phyloP scores from a whole-genome alignment of 2,797 vertebrate genomes.

The Sebastiscus albofasciatus region DNA sequence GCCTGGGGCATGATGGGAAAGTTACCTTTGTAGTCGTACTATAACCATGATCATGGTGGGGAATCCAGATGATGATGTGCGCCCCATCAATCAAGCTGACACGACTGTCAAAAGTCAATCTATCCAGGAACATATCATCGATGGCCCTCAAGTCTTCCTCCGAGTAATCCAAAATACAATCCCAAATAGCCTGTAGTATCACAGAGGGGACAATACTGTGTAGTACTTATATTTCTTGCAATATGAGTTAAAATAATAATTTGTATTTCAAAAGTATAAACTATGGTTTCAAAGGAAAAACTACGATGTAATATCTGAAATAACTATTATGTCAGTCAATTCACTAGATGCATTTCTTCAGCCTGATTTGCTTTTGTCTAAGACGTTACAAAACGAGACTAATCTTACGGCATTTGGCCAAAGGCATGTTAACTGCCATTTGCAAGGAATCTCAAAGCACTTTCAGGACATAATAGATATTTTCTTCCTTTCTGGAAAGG shows the following conservation, averaged over 20 bases:
- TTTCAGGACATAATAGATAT: not conserved
- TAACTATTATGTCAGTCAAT: not conserved
- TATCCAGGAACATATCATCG: not conserved
- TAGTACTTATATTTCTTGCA: not conserved
- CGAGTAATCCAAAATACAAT: not conserved
- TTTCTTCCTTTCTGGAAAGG: not conserved
- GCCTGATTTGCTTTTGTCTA: not conserved
- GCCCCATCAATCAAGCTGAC: conserved; percentile 16
- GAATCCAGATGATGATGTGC: not conserved
- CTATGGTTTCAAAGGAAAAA: not conserved
- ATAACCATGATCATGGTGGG: not conserved
- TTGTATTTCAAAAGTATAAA: not conserved
- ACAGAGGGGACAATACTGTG: not conserved
- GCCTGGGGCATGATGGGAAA: conserved; percentile 3
- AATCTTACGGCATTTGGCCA: not conserved
- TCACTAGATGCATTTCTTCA: not conserved
- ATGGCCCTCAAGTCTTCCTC: not conserved
- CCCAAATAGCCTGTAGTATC: not conserved
- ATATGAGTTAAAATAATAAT: not conserved
- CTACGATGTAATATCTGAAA: not conserved
- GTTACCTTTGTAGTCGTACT: not conserved
- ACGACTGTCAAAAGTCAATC: not conserved
- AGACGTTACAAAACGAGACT: not conserved
- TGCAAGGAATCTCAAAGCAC: not conserved
- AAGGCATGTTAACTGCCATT: not conserved